These are phyloP conservation scores for Microctonus hyperodae DNA, from an alignment of 2,888 invertebrate genomes.

Conservation along the genomic window DNA sequence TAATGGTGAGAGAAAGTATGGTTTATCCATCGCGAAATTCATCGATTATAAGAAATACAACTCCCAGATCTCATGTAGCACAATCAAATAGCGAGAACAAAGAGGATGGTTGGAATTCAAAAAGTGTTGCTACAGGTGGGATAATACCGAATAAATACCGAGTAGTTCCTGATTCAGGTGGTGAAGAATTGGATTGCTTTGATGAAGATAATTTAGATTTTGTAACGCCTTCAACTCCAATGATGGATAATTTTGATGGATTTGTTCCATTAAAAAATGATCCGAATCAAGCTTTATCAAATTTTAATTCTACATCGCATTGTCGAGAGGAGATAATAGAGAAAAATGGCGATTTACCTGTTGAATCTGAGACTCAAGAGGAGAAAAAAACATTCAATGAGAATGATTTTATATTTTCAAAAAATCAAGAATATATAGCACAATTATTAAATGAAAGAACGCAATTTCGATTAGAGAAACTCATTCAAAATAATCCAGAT, in stretches of 20 bases:
- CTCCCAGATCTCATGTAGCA: neutral
- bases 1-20: neutral
- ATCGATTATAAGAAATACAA: neutral
- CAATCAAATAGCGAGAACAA: neutral
- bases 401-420: neutral
- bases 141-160: neutral
- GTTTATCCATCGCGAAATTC: neutral
- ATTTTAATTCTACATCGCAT: neutral
- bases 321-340: neutral
- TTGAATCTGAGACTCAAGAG: neutral
- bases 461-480: conserved; percentile 46
- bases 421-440: neutral
- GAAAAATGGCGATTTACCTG: too few species aligned
- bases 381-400: neutral
- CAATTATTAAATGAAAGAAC: conserved; percentile 44
- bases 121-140: neutral
- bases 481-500: conserved; percentile 50
- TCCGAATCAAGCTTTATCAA: neutral
- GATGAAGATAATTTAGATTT: neutral
- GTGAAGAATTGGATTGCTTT: neutral
- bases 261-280: neutral
- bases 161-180: neutral
- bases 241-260: neutral
- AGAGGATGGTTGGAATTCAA: neutral
- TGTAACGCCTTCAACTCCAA: neutral